Conservation (phyloP, 2,797 vertebrate species). For the Pangasius sanitwongsei region DNA sequence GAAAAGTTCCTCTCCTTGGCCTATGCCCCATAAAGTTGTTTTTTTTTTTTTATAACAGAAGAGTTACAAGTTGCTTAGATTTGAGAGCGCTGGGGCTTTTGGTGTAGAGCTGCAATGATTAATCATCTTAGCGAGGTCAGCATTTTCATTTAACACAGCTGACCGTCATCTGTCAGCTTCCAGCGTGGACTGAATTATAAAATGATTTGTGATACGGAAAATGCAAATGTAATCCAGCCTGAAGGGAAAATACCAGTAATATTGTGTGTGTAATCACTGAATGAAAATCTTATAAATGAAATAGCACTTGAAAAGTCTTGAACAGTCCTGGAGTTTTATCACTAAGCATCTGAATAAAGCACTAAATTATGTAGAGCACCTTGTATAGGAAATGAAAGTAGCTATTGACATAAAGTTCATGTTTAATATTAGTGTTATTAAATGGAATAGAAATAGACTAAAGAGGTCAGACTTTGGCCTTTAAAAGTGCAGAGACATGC, state of each 20-base stretch:
- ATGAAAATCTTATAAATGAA: neutral
- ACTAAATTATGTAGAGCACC: neutral
- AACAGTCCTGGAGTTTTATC: neutral
- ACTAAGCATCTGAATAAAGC: neutral
- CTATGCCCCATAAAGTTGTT: neutral
- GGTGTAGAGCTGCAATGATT: neutral
- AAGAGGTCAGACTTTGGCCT: neutral
- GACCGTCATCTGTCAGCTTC: neutral
- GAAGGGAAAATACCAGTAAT: neutral
- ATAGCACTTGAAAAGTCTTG: neutral
- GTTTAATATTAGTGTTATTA: conserved; percentile 3
- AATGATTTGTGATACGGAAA: neutral
- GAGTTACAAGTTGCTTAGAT: neutral
- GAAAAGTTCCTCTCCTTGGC: neutral
- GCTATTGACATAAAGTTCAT: neutral
- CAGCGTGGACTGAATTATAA: neutral
- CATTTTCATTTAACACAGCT: neutral
- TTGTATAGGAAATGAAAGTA: neutral
- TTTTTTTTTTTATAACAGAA: neutral
- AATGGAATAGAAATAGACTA: neutral
- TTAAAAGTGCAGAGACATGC: conserved; percentile 10
- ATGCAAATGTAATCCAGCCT: neutral
- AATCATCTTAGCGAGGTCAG: neutral
- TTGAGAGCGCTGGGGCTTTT: neutral
- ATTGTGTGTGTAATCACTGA: neutral